A percentile compares a stretch with the other conserved stretches of the same genome.
Conservation (phyloP, 2,888 invertebrate genomes). For the Epinotia nisella region DNA sequence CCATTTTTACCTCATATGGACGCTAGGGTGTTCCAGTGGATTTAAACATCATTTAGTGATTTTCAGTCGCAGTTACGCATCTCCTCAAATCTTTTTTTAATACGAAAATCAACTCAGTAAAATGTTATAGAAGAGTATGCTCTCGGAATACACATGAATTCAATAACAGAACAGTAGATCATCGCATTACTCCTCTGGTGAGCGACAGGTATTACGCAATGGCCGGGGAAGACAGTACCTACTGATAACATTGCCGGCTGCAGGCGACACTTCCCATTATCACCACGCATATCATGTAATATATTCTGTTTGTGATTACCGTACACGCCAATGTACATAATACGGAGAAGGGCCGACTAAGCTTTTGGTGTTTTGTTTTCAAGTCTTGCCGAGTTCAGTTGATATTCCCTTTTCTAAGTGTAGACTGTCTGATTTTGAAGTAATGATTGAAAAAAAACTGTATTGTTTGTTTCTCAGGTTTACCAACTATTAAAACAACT, state of each 20-base stretch:
- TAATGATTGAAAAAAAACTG: background rate
- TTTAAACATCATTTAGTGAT: too few relatives aligned
- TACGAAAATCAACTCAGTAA: too few relatives aligned
- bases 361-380: conserved; percentile 6
- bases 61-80: too few relatives aligned
- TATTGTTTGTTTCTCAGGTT: too few relatives aligned
- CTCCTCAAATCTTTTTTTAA: too few relatives aligned
- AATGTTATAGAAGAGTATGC: background rate
- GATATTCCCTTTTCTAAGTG: background rate
- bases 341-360: conserved; percentile 3
- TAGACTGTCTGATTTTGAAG: background rate
- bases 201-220: conserved; percentile 27
- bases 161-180: too few relatives aligned
- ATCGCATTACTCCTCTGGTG: conserved; percentile 4
- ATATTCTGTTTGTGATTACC: conserved; percentile 10
- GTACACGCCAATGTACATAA: conserved; percentile 12
- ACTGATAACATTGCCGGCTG: conserved; percentile 48
- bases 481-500: too few relatives aligned
- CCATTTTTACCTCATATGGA: too few relatives aligned
- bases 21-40: too few relatives aligned
- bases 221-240: conserved; percentile 43
- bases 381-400: background rate
- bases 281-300: conserved; percentile 44
- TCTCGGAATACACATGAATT: background rate
- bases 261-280: conserved; percentile 53